phyloP scores from a whole-genome alignment of 2,113 vertebrate species.

The Falcunculus frontatus region DNA sequence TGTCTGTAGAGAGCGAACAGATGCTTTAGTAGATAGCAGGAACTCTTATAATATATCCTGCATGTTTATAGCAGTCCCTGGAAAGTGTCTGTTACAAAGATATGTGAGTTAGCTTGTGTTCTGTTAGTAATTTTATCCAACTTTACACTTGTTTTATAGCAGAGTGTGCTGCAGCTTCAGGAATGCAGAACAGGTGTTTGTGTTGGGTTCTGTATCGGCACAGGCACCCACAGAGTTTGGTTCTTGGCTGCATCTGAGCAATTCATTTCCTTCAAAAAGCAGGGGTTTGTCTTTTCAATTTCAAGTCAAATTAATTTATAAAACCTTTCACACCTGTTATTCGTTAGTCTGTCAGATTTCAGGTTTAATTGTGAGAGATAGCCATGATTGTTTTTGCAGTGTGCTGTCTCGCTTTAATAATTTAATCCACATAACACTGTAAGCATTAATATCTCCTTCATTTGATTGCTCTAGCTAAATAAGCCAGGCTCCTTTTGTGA shows the following conservation, averaged over 20 bases:
- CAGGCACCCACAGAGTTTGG: not conserved
- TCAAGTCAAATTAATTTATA: not conserved
- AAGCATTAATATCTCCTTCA: not conserved
- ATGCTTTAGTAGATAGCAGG: not conserved
- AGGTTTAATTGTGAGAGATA: not conserved
- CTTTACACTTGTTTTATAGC: not conserved
- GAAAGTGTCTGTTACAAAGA: not conserved
- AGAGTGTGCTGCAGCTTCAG: not conserved
- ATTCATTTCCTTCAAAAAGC: not conserved
- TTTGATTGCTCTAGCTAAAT: not conserved
- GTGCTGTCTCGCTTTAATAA: not conserved
- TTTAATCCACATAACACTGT: not conserved
- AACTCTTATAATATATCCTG: not conserved
- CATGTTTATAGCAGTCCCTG: not conserved
- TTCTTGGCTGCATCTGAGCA: not conserved
- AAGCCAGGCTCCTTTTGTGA: not conserved
- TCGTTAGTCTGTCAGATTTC: not conserved
- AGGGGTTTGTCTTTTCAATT: not conserved
- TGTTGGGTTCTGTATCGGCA: not conserved
- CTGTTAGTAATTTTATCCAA: not conserved
- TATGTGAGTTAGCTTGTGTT: fast-evolving
- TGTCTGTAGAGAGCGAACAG: not conserved
- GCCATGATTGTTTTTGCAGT: not conserved
- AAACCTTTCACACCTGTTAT: not conserved
- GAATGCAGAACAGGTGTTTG: fast-evolving